phyloP scores from a whole-genome alignment of 2,888 invertebrate genomes.

The Lasioglossum calceatum region DNA sequence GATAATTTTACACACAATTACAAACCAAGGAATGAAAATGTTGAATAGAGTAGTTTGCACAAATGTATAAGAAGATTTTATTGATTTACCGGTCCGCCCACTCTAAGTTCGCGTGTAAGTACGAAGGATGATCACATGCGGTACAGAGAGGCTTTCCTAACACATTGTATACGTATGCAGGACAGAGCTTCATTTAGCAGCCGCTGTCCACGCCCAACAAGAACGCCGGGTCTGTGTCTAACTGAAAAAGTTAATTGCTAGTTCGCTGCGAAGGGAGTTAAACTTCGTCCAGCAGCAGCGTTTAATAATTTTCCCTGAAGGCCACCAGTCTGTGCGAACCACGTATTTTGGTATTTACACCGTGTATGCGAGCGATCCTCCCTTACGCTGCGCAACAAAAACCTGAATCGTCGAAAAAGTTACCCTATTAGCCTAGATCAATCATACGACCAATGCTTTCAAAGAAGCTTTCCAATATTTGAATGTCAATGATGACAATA shows the following conservation, averaged over 20 bases:
- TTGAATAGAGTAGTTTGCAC: neutral
- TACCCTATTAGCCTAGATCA: too few relatives aligned
- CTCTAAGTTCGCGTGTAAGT: neutral
- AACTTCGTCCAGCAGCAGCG: constrained; percentile 62
- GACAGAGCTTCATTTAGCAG: constrained; percentile 32
- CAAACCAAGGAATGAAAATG: neutral
- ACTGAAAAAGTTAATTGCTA: constrained; percentile 77
- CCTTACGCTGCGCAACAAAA: neutral
- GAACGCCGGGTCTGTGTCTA: constrained; percentile 60
- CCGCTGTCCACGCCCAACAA: constrained; percentile 58
- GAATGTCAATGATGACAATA: too few relatives aligned
- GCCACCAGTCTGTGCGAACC: constrained; percentile 25
- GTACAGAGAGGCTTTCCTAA: neutral
- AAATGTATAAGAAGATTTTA: neutral
- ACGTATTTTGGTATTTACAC: constrained; percentile 33
- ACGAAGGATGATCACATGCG: neutral
- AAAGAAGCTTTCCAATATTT: too few relatives aligned
- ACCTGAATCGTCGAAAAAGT: neutral
- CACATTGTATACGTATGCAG: constrained; percentile 10
- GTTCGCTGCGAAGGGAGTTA: constrained; percentile 56
- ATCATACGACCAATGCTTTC: too few relatives aligned
- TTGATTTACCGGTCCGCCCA: neutral
- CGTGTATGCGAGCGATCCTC: constrained; percentile 23
- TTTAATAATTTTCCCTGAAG: constrained; percentile 64
- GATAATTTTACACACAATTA: neutral